These are phyloP conservation scores for Heliangelus exortis DNA, from an alignment of 2,797 vertebrate genomes.

Conservation along the genomic window DNA sequence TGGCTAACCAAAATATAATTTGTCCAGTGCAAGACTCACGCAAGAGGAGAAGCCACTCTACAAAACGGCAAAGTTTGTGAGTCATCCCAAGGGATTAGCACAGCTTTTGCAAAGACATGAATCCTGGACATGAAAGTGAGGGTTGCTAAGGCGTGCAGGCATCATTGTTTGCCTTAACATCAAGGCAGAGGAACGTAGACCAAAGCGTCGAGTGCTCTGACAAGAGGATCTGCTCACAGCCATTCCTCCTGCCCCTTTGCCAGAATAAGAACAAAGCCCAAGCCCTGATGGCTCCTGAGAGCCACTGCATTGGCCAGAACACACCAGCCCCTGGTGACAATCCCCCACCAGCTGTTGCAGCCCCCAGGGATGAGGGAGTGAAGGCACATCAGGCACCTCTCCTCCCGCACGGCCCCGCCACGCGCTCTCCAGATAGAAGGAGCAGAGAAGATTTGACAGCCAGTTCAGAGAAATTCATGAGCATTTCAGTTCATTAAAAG, in stretches of 20 bases:
- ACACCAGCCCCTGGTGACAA: accelerated
- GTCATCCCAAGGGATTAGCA: background rate
- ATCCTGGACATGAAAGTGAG: background rate
- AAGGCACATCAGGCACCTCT: accelerated
- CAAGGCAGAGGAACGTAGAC: background rate
- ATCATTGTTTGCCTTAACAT: background rate
- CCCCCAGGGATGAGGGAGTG: accelerated
- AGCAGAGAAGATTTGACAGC: background rate
- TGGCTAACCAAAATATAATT: background rate
- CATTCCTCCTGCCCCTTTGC: background rate
- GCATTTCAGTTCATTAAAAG: background rate
- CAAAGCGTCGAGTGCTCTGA: accelerated
- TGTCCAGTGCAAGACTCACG: background rate
- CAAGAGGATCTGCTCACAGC: background rate
- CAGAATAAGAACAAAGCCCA: background rate
- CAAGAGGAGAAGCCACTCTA: background rate
- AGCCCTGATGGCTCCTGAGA: background rate
- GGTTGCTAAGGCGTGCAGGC: background rate
- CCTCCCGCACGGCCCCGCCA: accelerated
- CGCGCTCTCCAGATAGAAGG: background rate
- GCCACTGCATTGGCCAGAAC: accelerated
- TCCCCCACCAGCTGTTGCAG: background rate
- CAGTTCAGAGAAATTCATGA: background rate
- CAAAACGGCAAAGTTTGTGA: background rate
- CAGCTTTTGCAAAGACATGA: background rate